A percentile compares a stretch with the other conserved stretches of the same genome.
Evolutionary conservation across 2,888 invertebrate species (phyloP).

Genomic region (Drosophila algonquin): DNA sequence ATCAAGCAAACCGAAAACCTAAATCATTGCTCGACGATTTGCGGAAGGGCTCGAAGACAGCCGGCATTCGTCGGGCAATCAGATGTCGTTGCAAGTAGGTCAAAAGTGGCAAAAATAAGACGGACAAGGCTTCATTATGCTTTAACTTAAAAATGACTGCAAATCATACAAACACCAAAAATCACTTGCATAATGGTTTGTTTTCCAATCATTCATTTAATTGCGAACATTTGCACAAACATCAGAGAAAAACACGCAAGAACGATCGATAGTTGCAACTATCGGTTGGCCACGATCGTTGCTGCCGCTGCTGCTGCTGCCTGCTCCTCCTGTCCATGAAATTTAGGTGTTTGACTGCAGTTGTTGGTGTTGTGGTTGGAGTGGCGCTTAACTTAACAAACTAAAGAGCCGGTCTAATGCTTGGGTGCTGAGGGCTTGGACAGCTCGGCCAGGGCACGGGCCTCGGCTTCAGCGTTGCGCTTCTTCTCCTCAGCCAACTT

Average conservation of each 20-base stretch:
- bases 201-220: slow-evolving; percentile 63
- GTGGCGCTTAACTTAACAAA: slow-evolving; percentile 53
- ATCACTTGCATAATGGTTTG: slow-evolving; percentile 56
- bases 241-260: slow-evolving; percentile 51
- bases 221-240: slow-evolving; percentile 59
- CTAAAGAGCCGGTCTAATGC: slow-evolving; percentile 46
- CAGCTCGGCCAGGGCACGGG: slow-evolving; percentile 71
- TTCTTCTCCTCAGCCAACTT: slow-evolving; percentile 90
- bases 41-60: slow-evolving; percentile 10
- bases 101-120: not conserved
- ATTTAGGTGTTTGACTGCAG: slow-evolving; percentile 45
- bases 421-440: slow-evolving; percentile 60
- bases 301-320: slow-evolving; percentile 1
- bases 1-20: slow-evolving; percentile 52
- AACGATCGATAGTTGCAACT: slow-evolving; percentile 44
- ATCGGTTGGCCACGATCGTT: slow-evolving; percentile 26
- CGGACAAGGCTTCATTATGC: not conserved
- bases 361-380: slow-evolving; percentile 35
- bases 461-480: slow-evolving; percentile 85
- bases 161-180: slow-evolving; percentile 2
- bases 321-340: slow-evolving; percentile 23
- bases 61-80: slow-evolving; percentile 15
- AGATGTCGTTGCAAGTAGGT: slow-evolving; percentile 21
- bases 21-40: not conserved
- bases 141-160: not conserved